Base-by-base conservation (phyloP, 2,888 invertebrate genomes). In the Ditula angustiorana region DNA sequence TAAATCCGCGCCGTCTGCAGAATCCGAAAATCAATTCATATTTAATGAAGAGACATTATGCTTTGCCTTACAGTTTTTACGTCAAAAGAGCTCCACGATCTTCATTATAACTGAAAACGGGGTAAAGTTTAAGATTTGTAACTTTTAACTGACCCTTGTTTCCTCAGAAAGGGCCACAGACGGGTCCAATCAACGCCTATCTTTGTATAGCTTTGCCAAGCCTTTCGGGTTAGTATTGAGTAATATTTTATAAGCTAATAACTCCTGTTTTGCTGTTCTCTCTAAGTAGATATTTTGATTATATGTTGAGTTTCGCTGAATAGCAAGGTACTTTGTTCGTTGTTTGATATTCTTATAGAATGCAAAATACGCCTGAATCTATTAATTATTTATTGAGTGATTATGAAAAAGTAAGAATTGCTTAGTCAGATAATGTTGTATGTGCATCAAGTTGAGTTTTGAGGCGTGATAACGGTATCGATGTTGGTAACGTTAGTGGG, bases 11-110 rank as follows among this genome's bases (percentile, higher is more conserved):
- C 19, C 24, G 30, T 24, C 53, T 50, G 16, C 47, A 41, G 41
- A 57, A 41, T 62, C 33, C 26, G 19, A 58, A 57, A 58, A 64
- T 52, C 58, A 47, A 59, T 64, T 53, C 46, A 59, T 53, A 59
- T 64, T 47, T 59, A 28, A 64, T 53, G 64, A 37, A 47, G 58
- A 47, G 58, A 47, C 1, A 53, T 64, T 59, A 44, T 63, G 46
- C 57, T 35, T 35, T 16, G 52, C 35, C 52, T 64, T 35, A 28
- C 35, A 21, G 44, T 58, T 58, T 61, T 53, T 33, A 50, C 28
- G 24, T 52, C 46, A 46, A 52, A 35, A 11, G 35, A 21, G 23
- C 11, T 21, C n/a, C 28, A 41, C 35, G 46, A 64, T 59, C 35
- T 46, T 59, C 46, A 64, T 50, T 64, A 59, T 41, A 2, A 52